Evolutionary conservation across 2,888 invertebrate genomes (phyloP).

Genomic region (Abrostola tripartita): DNA sequence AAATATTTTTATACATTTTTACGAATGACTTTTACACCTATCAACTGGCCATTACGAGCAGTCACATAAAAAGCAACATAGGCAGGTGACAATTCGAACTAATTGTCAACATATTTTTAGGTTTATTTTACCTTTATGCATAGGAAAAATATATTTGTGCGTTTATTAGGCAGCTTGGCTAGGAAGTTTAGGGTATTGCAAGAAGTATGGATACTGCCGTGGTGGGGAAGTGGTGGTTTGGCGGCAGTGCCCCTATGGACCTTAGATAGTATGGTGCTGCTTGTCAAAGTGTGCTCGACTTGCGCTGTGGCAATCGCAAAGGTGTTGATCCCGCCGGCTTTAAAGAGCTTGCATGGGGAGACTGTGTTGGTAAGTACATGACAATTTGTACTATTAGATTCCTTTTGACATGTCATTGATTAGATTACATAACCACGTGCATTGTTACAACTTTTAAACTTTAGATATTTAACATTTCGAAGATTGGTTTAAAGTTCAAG

Average conservation of each 20-base stretch:
- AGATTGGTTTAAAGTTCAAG: too few species aligned
- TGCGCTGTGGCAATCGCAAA: constrained; percentile 71
- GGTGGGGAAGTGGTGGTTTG: constrained; percentile 80
- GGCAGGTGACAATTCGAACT: constrained; percentile 36
- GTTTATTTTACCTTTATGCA: constrained; percentile 73
- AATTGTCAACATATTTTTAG: constrained; percentile 58
- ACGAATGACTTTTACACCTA: background rate
- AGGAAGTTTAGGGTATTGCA: constrained; percentile 79
- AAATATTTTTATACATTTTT: background rate
- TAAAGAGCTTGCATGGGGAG: constrained; percentile 82
- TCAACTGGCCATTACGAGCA: constrained; percentile 1
- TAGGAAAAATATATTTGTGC: constrained; percentile 76
- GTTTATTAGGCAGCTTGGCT: constrained; percentile 73
- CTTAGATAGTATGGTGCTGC: constrained; percentile 75
- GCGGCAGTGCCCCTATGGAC: constrained; percentile 77
- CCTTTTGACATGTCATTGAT: too few species aligned
- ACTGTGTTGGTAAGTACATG: constrained; percentile 74
- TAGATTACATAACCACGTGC: background rate
- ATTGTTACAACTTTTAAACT: background rate
- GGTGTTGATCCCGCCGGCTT: constrained; percentile 74
- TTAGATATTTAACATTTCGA: too few species aligned
- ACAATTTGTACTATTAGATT: background rate
- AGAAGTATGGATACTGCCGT: constrained; percentile 82
- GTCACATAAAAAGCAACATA: constrained; percentile 14
- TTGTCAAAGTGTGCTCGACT: constrained; percentile 77